Percentiles rank a stretch among this genome's conserved stretches.
These are phyloP conservation scores for Nysson spinosus DNA, from an alignment of 2,888 invertebrate genomes.

Conservation along the genomic window DNA sequence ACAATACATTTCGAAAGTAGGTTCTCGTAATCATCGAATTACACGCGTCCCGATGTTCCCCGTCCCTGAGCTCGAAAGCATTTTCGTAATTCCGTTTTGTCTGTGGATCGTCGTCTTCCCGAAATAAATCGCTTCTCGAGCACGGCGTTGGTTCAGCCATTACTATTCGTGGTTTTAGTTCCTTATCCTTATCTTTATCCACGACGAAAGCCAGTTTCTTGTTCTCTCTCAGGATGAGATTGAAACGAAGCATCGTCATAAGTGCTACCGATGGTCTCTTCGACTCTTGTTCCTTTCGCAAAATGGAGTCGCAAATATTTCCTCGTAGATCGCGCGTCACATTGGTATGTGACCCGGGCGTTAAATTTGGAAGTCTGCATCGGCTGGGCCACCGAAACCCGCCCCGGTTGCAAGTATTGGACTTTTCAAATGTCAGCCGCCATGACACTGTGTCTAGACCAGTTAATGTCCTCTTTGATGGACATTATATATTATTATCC, in stretches of 20 bases:
- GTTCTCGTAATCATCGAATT: conserved; percentile 22
- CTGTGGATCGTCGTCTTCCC: conserved; percentile 17
- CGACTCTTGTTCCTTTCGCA: too few species aligned
- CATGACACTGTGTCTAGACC: conserved; percentile 11
- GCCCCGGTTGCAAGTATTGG: conserved; percentile 27
- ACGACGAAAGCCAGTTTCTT: too few species aligned
- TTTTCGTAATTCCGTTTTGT: conserved; percentile 38
- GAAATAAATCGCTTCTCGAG: conserved; percentile 36
- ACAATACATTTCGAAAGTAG: conserved; percentile 7
- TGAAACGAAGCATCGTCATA: too few species aligned
- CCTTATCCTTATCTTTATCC: too few species aligned
- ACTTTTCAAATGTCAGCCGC: conserved; percentile 49
- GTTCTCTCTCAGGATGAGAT: neutral
- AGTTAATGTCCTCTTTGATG: conserved; percentile 10
- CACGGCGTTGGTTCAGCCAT: neutral
- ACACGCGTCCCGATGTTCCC: conserved; percentile 3
- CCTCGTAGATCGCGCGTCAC: conserved; percentile 37
- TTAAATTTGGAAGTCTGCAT: conserved; percentile 49
- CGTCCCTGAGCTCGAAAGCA: conserved; percentile 26
- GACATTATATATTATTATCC: conserved; percentile 17
- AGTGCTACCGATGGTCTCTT: too few species aligned
- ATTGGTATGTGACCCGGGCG: conserved; percentile 43
- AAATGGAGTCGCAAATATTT: conserved; percentile 39
- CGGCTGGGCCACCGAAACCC: neutral
- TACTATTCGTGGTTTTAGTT: too few species aligned